phyloP scores from a whole-genome alignment of 2,888 invertebrate species.

The Neria commutata region DNA sequence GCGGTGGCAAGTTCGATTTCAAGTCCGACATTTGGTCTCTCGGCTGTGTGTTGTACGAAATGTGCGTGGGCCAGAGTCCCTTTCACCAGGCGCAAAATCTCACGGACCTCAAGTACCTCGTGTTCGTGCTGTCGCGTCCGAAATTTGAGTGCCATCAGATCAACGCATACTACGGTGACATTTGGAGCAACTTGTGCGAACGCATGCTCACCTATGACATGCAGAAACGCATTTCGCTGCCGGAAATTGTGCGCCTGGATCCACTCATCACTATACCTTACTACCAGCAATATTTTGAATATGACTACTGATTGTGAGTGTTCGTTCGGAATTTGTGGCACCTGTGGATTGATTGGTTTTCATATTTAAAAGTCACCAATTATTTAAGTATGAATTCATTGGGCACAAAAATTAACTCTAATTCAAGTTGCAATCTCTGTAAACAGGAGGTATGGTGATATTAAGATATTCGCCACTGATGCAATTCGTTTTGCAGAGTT shows the following conservation, averaged over 20 bases:
- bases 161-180: constrained; percentile 35
- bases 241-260: constrained; percentile 44
- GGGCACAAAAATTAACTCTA: too few species aligned
- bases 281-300: constrained; percentile 55
- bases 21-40: constrained; percentile 77
- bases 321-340: background rate
- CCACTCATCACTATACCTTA: constrained; percentile 43
- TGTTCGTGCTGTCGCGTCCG: constrained; percentile 35
- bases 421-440: too few species aligned
- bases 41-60: constrained; percentile 74
- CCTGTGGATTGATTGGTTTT: too few species aligned
- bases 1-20: constrained; percentile 71
- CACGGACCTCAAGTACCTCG: constrained; percentile 37
- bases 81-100: constrained; percentile 37
- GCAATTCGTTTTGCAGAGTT: too few species aligned
- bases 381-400: too few species aligned
- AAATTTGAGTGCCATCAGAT: constrained; percentile 41
- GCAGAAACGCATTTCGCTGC: constrained; percentile 47
- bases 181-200: constrained; percentile 50
- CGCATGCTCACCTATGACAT: constrained; percentile 50
- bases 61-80: constrained; percentile 59
- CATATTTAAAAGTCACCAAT: too few species aligned
- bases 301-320: constrained; percentile 37
- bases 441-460: too few species aligned
- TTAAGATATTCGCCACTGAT: too few species aligned